phyloP scores from a whole-genome alignment of 2,888 invertebrate species.

The Sarcophaga caerulescens region DNA sequence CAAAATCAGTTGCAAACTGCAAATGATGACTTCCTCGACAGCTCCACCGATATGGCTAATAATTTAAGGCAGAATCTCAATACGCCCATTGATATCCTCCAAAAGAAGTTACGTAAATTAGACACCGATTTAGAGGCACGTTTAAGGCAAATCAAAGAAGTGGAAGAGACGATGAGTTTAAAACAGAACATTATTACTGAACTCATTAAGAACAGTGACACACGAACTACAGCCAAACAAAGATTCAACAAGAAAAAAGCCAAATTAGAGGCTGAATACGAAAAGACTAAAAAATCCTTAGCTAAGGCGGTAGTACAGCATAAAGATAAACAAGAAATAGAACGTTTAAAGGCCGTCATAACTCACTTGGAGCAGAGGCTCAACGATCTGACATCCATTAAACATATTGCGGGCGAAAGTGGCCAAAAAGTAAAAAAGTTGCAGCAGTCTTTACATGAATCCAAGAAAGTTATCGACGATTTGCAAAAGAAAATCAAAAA shows the following conservation, averaged over 20 bases:
- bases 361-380: conserved; percentile 82
- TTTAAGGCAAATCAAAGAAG: conserved; percentile 87
- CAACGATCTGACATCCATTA: conserved; percentile 82
- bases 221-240: conserved; percentile 83
- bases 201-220: conserved; percentile 84
- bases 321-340: conserved; percentile 80
- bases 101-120: conserved; percentile 79
- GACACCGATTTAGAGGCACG: conserved; percentile 84
- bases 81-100: conserved; percentile 76
- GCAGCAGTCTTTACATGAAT: conserved; percentile 87
- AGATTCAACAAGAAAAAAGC: conserved; percentile 85
- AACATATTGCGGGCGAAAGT: conserved; percentile 84
- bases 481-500: conserved; percentile 87
- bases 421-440: conserved; percentile 86
- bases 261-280: conserved; percentile 84
- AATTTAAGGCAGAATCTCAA: conserved; percentile 74
- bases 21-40: conserved; percentile 76
- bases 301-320: conserved; percentile 82
- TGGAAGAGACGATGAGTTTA: conserved; percentile 86
- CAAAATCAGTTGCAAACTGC: conserved; percentile 47
- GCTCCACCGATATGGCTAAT: conserved; percentile 72
- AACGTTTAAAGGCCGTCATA: conserved; percentile 81
- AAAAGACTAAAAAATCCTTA: conserved; percentile 83
- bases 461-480: conserved; percentile 89
- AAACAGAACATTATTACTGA: conserved; percentile 89